A percentile compares a stretch with the other conserved stretches of the same genome.
Evolutionary conservation across 2,797 vertebrate species (phyloP).

Genomic region (Anguilla obscura): DNA sequence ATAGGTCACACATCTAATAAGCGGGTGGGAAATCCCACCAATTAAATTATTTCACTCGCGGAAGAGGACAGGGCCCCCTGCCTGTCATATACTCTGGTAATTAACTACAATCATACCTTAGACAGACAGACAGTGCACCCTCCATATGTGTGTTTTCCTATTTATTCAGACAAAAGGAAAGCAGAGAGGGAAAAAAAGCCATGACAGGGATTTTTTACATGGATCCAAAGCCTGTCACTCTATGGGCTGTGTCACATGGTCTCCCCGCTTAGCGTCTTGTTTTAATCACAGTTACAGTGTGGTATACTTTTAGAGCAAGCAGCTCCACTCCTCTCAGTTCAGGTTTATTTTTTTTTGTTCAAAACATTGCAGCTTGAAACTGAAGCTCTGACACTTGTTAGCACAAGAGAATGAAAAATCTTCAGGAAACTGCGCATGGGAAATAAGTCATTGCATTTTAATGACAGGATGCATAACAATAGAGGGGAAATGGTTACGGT

Average conservation of each 20-base stretch:
- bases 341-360: not conserved
- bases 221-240: not conserved
- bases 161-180: not conserved
- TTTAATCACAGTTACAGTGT: not conserved
- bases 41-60: too few relatives aligned
- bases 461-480: slow-evolving; percentile 4
- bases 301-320: not conserved
- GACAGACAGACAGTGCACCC: too few relatives aligned
- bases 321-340: not conserved
- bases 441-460: slow-evolving; percentile 8
- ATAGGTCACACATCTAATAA: not conserved
- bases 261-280: not conserved
- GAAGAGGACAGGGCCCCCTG: not conserved
- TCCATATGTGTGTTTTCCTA: not conserved
- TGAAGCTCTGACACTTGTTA: not conserved
- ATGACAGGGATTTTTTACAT: not conserved
- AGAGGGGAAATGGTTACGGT: slow-evolving; percentile 6
- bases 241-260: not conserved
- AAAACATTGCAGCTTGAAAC: not conserved
- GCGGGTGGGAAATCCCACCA: not conserved
- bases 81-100: not conserved
- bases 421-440: not conserved
- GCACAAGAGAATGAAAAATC: not conserved
- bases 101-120: not conserved
- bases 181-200: not conserved